Evolutionary conservation across 2,797 vertebrate genomes (phyloP), one percentile per base, ranked within the genome.

Genomic region (Brachyrhaphis roseni): DNA sequence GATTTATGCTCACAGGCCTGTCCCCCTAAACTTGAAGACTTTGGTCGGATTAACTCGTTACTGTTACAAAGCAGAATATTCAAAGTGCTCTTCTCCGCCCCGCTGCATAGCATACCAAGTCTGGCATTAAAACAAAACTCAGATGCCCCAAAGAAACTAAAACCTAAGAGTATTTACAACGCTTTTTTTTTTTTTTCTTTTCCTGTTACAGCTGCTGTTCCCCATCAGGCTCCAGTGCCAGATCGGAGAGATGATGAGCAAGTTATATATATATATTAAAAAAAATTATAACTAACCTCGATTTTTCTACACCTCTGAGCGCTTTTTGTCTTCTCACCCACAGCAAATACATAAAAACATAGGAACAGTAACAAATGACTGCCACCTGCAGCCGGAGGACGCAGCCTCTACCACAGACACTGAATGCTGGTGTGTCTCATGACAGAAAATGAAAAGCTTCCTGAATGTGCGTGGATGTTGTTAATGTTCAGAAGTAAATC

Each of bases 161-260:
- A 68, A 87, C 87, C 87, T 80, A 88, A 81, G 39, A 86, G 71
- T 93, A 93, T 93, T 90, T 94, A 95, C 93, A 93, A 80, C 78
- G 79, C 84, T 64, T 77, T 72, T 31, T 59, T 15, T 59, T 12
- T 12, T n/a, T 23, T 23, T 53, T 23, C 23, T 53, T 53, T 10
- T 12, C 16, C 43, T 77, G 76, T 82, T 55, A 80, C 75, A 47
- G 77, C 76, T 51, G 68, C 31, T 49, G 43, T 75, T 55, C 46
- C 76, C 68, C 51, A 10, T 3, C 66, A 49, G 13, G 47, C 34
- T 20, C 28, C n/a, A 41, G 10, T 23, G 72, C 77, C 55, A 43
- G 36, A 72, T 46, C 13, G 2, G 41, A 45, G 10, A 39, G 34
- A 41, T 31, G 4, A 43, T 43, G 11, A 5, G 2, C 39, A 13